Evolutionary conservation across 2,888 invertebrate genomes (phyloP).

Genomic region (Dioctria linearis): DNA sequence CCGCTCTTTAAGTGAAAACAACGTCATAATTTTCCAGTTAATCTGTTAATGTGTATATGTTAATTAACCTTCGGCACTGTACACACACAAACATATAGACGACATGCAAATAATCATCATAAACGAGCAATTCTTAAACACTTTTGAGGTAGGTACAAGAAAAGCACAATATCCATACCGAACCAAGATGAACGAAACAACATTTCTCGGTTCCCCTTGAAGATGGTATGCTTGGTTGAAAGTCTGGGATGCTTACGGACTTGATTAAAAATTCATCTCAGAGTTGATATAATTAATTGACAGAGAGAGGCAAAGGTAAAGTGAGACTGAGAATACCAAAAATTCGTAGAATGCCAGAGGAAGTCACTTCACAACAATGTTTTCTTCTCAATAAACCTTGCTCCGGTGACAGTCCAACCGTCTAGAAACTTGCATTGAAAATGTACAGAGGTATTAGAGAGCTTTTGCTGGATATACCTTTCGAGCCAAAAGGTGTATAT

Average conservation of each 20-base stretch:
- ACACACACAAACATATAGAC: slow-evolving; percentile 9
- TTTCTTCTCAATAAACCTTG: slow-evolving; percentile 2
- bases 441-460: not conserved
- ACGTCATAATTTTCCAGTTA: slow-evolving; percentile 37
- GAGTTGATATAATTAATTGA: slow-evolving; percentile 49
- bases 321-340: not conserved
- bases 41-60: slow-evolving; percentile 41
- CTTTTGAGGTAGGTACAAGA: slow-evolving; percentile 26
- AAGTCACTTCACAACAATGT: not conserved
- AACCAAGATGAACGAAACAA: slow-evolving; percentile 11
- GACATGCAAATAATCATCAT: slow-evolving; percentile 42
- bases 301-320: not conserved
- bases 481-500: slow-evolving; percentile 9
- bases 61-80: slow-evolving; percentile 30
- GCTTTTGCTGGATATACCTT: slow-evolving; percentile 5
- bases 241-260: slow-evolving; percentile 19
- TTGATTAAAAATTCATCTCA: slow-evolving; percentile 52
- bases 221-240: not conserved
- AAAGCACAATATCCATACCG: slow-evolving; percentile 3
- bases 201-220: slow-evolving; percentile 20
- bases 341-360: too few relatives aligned
- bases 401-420: not conserved
- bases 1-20: not conserved
- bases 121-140: slow-evolving; percentile 48
- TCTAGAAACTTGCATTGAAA: not conserved